These are phyloP conservation scores for Pyralis farinalis DNA, from an alignment of 2,888 invertebrate genomes.

Conservation along the genomic window DNA sequence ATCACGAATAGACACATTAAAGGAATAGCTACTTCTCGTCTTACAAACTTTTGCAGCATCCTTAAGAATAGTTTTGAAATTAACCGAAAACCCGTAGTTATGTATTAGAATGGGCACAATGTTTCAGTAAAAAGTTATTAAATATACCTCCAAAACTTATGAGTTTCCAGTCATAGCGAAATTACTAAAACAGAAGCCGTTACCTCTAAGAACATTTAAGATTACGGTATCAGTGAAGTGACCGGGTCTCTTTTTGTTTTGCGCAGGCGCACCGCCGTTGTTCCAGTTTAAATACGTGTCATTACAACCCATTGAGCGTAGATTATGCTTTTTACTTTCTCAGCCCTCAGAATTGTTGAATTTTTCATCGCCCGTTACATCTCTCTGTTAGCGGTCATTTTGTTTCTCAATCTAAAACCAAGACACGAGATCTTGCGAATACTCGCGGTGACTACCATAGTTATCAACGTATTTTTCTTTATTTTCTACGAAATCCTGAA, in stretches of 20 bases:
- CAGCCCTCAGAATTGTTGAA: not conserved
- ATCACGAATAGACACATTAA: not conserved
- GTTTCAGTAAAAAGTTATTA: not conserved
- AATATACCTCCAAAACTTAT: too few species aligned
- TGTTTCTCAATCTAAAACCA: not conserved
- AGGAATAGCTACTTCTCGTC: too few species aligned
- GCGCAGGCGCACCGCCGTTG: conserved; percentile 7
- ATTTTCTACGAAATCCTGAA: conserved; percentile 41
- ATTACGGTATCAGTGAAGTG: conserved; percentile 46
- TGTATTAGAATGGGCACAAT: too few species aligned
- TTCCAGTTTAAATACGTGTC: conserved; percentile 13
- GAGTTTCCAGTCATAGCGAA: not conserved
- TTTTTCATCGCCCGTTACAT: not conserved
- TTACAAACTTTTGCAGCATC: too few species aligned
- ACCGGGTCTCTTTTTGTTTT: conserved; percentile 53
- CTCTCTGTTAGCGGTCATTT: not conserved
- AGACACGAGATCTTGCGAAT: not conserved
- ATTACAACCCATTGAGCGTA: conserved; percentile 20
- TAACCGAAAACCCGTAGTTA: too few species aligned
- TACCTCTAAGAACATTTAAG: conserved; percentile 25
- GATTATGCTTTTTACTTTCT: too few species aligned
- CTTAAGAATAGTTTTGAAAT: too few species aligned
- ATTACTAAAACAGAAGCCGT: conserved; percentile 29
- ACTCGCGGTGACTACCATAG: not conserved
- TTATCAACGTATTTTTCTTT: conserved; percentile 24